These are phyloP conservation scores for Tetragnatha montana DNA, from an alignment of 2,888 invertebrate species.

Conservation along the genomic window DNA sequence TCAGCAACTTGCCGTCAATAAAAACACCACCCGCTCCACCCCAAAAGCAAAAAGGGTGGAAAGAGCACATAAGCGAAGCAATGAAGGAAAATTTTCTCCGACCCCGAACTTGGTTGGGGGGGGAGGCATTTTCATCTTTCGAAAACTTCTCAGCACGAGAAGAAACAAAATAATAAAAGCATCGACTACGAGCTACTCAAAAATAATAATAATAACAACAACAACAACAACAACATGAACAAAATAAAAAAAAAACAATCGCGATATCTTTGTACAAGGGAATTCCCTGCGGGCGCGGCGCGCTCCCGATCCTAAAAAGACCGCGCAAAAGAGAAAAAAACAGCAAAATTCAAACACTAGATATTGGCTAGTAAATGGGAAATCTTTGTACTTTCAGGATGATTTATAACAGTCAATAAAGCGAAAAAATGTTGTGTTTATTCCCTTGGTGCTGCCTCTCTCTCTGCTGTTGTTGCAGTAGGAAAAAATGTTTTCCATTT, in stretches of 20 bases:
- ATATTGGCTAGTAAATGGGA: conserved; percentile 57
- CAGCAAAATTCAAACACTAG: conserved; percentile 33
- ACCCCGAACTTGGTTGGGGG: not conserved
- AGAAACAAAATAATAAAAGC: not conserved
- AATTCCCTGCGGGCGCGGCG: conserved; percentile 16
- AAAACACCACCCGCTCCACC: not conserved
- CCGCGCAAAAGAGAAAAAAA: not conserved
- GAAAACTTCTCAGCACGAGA: not conserved
- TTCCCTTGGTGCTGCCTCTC: conserved; percentile 6
- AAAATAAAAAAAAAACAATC: conserved; percentile 13
- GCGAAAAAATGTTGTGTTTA: conserved; percentile 45
- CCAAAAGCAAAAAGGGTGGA: not conserved
- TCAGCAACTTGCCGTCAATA: not conserved
- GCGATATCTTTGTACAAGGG: conserved; percentile 32
- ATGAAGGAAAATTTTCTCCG: not conserved
- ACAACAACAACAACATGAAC: too few relatives aligned
- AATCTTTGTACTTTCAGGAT: conserved; percentile 54
- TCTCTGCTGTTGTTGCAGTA: not conserved
- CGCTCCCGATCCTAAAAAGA: conserved; percentile 20
- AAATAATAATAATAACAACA: not conserved
- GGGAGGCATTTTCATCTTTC: not conserved
- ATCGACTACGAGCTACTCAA: not conserved
- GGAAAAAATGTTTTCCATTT: conserved; percentile 30
- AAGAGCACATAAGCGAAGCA: not conserved
- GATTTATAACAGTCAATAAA: conserved; percentile 60